Evolutionary conservation across 2,888 invertebrate species (phyloP).

Genomic region (Netelia fuscicornis): DNA sequence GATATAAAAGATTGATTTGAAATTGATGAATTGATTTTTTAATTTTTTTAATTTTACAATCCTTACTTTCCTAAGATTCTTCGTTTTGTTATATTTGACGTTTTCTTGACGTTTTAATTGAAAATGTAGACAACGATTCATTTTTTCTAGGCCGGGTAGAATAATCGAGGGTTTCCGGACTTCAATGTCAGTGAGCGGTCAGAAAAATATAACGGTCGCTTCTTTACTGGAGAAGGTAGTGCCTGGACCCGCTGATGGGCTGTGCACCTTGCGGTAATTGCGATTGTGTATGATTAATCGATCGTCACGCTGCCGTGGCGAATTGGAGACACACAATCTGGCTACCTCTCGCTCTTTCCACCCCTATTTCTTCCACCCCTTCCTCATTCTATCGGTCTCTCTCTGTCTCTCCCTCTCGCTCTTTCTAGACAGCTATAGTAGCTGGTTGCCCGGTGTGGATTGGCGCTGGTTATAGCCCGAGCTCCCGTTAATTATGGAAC

Average conservation of each 20-base stretch:
- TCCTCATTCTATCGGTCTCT: slow-evolving; percentile 19
- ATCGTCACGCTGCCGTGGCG: slow-evolving; percentile 66
- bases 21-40: too few relatives aligned
- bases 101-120: neutral
- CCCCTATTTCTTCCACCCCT: slow-evolving; percentile 11
- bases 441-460: slow-evolving; percentile 49
- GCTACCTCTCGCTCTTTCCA: slow-evolving; percentile 14
- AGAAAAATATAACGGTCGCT: slow-evolving; percentile 15
- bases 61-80: too few relatives aligned
- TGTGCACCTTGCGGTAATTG: slow-evolving; percentile 64
- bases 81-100: too few relatives aligned
- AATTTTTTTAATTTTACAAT: too few relatives aligned
- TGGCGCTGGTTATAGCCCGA: slow-evolving; percentile 11
- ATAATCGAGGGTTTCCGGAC: neutral
- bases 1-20: too few relatives aligned
- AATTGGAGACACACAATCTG: slow-evolving; percentile 68
- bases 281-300: slow-evolving; percentile 72
- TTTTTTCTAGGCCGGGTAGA: neutral
- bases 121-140: neutral
- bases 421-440: slow-evolving; percentile 16
- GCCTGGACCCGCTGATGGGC: slow-evolving; percentile 41
- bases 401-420: slow-evolving; percentile 8
- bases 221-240: slow-evolving; percentile 37
- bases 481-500: slow-evolving; percentile 72
- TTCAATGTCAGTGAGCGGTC: neutral